A percentile compares a stretch with the other conserved stretches of the same genome.
These are phyloP conservation scores for Antheraea assamensis DNA, from an alignment of 2,888 invertebrate species.

Conservation along the genomic window DNA sequence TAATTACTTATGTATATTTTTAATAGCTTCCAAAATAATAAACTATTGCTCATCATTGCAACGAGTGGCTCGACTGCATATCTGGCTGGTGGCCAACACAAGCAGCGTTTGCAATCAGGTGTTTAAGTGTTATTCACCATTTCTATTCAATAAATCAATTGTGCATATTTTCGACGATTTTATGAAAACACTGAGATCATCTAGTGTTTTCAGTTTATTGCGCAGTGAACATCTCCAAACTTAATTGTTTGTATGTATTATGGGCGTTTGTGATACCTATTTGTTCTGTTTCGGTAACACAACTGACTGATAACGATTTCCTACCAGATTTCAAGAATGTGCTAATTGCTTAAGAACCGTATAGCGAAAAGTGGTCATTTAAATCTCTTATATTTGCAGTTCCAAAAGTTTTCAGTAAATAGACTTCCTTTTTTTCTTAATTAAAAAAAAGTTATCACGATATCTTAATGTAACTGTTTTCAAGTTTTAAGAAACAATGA, in stretches of 20 bases:
- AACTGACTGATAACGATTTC: neutral
- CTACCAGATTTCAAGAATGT: no score
- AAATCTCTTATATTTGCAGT: no score
- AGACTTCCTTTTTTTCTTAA: no score
- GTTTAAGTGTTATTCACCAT: slow-evolving; percentile 48
- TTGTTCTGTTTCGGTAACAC: neutral
- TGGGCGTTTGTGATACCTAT: neutral
- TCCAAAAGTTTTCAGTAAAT: no score
- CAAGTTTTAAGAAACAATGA: no score
- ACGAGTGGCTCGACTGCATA: neutral
- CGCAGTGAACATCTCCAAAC: neutral
- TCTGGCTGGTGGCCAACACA: slow-evolving; percentile 26
- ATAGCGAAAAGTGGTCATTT: no score
- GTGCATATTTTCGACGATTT: slow-evolving; percentile 8
- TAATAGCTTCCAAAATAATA: slow-evolving; percentile 5
- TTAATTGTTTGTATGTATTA: neutral
- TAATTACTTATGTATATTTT: neutral
- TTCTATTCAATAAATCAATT: slow-evolving; percentile 26
- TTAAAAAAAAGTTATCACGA: no score
- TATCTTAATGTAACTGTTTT: no score
- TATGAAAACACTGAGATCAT: slow-evolving; percentile 14
- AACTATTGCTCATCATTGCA: slow-evolving; percentile 6
- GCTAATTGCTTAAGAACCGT: no score
- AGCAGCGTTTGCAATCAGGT: slow-evolving; percentile 45
- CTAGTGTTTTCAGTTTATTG: neutral